Base-by-base conservation (phyloP, 2,888 invertebrate genomes). In the Macaria notata region DNA sequence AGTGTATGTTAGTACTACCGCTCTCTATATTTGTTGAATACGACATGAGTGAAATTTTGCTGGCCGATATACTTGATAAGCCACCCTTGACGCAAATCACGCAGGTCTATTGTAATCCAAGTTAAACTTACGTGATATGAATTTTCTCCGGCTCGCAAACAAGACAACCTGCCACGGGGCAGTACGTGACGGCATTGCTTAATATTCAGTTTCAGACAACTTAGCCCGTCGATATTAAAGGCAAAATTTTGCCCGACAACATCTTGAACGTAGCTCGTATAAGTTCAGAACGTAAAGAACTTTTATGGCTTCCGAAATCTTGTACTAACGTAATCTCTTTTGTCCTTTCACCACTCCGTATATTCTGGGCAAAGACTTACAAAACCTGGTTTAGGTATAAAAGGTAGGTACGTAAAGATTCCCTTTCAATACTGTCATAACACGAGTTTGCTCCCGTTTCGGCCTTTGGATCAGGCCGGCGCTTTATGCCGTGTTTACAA, bases 111-210 rank as follows among this genome's bases (percentile, higher is more conserved):
- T 74, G 76, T 77, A 76, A 79, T 76, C 75, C 71, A 68, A 69
- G 72, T 72, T 71, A 65, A 54, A 60, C 42, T 63, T 68, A 82
- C 84, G 83, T 83, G 84, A 78, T 67, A 45, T 4, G 83, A 82
- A 81, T 83, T 64, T 68, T 59, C 62, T 56, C 55, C 56, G 55
- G 56, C 54, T 59, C 68, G 64, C 63, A 73, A 74, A 72, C 75
- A 75, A 71, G 70, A 77, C 75, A 77, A 78, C 75, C 78, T 69
- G 69, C 71, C 69, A 67, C 65, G 69, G 70, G 66, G 66, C 63
- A 65, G 63, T 71, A 82, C 81, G 84, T 82, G 80, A 79, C 68
- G 59, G 66, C 72, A 73, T 76, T 78, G 60, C 59, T 52, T 63
- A 72, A 73, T 75, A 75, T 72, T 71, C 64, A 60, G 58, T 67